Percentiles rank a stretch among this genome's conserved stretches.
Evolutionary conservation across 1,140 invertebrate species (phyloP).

Genomic region (Octopus bimaculoides): DNA sequence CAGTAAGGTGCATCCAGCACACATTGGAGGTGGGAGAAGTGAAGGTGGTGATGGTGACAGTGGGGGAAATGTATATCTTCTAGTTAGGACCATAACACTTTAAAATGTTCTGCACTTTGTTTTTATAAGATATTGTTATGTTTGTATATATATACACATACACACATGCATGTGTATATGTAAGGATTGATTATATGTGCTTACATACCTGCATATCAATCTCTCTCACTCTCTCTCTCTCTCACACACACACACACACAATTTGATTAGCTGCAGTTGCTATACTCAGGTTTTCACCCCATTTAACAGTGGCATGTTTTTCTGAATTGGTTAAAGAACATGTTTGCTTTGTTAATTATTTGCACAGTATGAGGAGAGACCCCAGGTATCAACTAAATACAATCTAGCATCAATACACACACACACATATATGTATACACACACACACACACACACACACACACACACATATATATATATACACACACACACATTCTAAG

Average conservation of each 20-base stretch:
- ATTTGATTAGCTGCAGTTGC: background rate
- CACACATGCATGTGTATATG: background rate
- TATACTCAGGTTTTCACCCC: no score
- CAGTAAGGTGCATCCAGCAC: no score
- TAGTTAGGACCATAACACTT: no score
- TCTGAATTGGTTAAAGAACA: no score
- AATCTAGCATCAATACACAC: background rate
- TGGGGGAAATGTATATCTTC: no score
- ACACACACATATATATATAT: background rate
- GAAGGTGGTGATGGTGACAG: no score
- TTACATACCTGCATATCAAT: background rate
- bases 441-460: background rate
- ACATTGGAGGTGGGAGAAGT: no score
- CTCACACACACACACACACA: background rate
- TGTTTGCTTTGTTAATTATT: no score
- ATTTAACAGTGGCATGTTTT: no score
- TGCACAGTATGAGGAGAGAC: no score
- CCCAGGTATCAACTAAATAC: background rate
- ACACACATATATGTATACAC: background rate
- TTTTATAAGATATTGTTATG: no score
- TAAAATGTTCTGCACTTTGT: no score
- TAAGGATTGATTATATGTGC: background rate
- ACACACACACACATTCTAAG: background rate
- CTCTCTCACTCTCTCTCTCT: background rate
- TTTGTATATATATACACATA: background rate